Evolutionary conservation across 1,140 invertebrate genomes (phyloP), one percentile per base, ranked within the genome.

Genomic region (Lethocerus indicus): DNA sequence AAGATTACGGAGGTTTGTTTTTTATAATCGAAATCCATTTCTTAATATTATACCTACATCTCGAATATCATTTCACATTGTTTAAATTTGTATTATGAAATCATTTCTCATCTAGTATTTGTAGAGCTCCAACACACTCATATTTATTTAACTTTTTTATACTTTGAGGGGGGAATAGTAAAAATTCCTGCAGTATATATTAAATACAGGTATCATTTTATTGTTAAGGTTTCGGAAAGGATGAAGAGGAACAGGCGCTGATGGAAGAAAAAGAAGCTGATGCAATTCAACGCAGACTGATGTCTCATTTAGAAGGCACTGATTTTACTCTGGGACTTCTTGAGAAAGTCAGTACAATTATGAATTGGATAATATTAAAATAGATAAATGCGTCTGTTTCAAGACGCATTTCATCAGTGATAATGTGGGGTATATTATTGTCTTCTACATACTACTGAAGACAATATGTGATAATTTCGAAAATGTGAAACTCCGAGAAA

Each of bases 191-290:
- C n/a, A n/a, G n/a, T n/a, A n/a, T n/a, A n/a, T n/a, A n/a, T n/a
- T n/a, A n/a, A n/a, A n/a, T n/a, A n/a, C n/a, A n/a, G n/a, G n/a
- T n/a, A n/a, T n/a, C n/a, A n/a, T n/a, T n/a, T n/a, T n/a, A 42
- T 24, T 43, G 9, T 42, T 36, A 14, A 52, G 52, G 43, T 40
- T 81, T 78, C 65, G 71, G 74, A 53, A 75, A 76, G 54, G 76
- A 81, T 58, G 76, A 83, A 59, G 75, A 81, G 57, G 74, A 76
- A 57, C 69, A 75, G 49, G 87, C 87, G 20, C 73, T 80, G 53
- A 67, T 82, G 54, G 87, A 92, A 67, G 87, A 91, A 66, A 70
- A 83, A 56, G 88, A 91, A 71, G 87, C 86, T 2, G 74, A 73
- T 61, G 78, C 74, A 57, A 79, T 92, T 48, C 87, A 91, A 60